These are phyloP conservation scores for Enteromius mattozi DNA, from an alignment of 2,797 vertebrate species.

Conservation along the genomic window DNA sequence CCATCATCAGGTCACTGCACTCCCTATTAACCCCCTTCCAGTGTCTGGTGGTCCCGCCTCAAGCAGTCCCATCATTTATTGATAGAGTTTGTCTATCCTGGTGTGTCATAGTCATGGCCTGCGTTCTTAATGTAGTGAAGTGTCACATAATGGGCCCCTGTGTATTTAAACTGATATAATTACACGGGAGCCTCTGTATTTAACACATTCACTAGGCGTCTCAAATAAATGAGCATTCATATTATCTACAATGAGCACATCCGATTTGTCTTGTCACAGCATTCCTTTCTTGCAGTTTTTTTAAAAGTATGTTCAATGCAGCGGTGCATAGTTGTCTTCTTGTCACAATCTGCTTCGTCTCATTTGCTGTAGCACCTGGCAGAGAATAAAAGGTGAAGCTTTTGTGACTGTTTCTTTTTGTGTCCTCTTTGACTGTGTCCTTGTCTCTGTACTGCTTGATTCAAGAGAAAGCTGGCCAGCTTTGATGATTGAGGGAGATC, in stretches of 20 bases:
- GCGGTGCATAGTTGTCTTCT: slow-evolving; percentile 3
- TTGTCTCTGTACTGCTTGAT: slow-evolving; percentile 58
- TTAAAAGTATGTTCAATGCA: slow-evolving; percentile 4
- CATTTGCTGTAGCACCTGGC: slow-evolving; percentile 13
- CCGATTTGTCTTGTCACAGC: slow-evolving; percentile 8
- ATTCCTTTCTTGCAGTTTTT: slow-evolving; percentile 7
- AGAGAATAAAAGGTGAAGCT: slow-evolving; percentile 9
- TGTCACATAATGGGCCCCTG: slow-evolving; percentile 14
- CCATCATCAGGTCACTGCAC: slow-evolving; percentile 50
- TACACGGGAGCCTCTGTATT: slow-evolving; percentile 2
- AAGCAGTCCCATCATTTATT: slow-evolving; percentile 64
- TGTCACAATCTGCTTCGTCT: slow-evolving; percentile 49
- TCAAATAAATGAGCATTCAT: slow-evolving; percentile 1
- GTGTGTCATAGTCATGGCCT: slow-evolving; percentile 51
- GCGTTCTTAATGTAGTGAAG: slow-evolving; percentile 30
- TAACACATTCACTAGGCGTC: slow-evolving; percentile 15
- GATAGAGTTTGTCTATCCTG: slow-evolving; percentile 62
- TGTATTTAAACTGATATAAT: slow-evolving; percentile 19
- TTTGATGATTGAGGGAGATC: slow-evolving; percentile 69
- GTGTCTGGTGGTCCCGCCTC: slow-evolving; percentile 48
- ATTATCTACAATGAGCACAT: neutral
- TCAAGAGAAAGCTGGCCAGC: slow-evolving; percentile 59
- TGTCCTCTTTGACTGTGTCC: slow-evolving; percentile 40
- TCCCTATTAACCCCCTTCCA: slow-evolving; percentile 12
- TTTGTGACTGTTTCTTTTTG: neutral